Percentiles rank a stretch among this genome's conserved stretches.
phyloP scores from a whole-genome alignment of 2,113 vertebrate species.

The Corythornis cristatus region DNA sequence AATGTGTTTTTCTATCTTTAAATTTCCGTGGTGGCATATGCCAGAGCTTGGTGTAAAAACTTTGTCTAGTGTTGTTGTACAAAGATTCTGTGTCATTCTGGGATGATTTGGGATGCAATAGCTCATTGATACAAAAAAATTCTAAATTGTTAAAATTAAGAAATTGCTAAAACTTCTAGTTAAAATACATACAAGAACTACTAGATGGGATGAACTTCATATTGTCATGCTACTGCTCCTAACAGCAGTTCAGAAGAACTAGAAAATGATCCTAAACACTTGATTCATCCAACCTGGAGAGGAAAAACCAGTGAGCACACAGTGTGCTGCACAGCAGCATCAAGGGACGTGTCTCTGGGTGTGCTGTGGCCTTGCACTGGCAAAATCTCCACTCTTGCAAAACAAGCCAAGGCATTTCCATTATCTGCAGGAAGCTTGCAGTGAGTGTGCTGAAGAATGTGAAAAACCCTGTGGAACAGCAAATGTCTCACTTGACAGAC shows the following conservation, averaged over 20 bases:
- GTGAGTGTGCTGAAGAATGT: background rate
- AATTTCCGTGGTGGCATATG: background rate
- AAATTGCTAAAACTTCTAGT: background rate
- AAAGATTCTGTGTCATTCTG: background rate
- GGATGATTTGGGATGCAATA: background rate
- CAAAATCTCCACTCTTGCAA: conserved; percentile 2
- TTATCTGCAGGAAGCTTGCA: background rate
- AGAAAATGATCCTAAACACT: background rate
- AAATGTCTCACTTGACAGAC: background rate
- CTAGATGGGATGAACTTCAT: background rate
- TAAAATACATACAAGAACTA: background rate
- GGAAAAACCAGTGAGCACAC: background rate
- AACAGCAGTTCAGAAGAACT: background rate
- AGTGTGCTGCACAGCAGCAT: background rate
- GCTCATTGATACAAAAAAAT: background rate
- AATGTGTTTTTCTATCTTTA: background rate
- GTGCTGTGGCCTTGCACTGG: background rate
- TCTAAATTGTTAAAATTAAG: background rate
- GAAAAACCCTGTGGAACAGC: background rate
- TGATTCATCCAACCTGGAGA: background rate
- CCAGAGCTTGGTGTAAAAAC: background rate
- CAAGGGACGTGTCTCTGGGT: background rate
- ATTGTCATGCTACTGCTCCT: background rate
- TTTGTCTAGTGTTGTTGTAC: background rate
- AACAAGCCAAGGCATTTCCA: background rate